Percentiles rank a stretch among this genome's conserved stretches.
phyloP scores from a whole-genome alignment of 2,888 invertebrate species.

The Xestobium rufovillosum region DNA sequence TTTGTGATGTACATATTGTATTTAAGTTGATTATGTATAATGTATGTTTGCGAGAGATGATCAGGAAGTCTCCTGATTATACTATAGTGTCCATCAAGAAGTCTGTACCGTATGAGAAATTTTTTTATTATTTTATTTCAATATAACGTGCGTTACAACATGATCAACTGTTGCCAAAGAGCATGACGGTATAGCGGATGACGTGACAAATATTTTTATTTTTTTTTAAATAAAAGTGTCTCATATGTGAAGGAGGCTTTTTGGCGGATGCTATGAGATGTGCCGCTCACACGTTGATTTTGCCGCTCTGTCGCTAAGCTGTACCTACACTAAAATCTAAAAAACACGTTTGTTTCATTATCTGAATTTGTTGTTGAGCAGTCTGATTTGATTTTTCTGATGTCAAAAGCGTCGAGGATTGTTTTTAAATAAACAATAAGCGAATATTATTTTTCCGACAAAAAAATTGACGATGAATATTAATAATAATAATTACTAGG shows the following conservation, averaged over 20 bases:
- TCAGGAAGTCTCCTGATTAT: too few relatives aligned
- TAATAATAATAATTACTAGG: slow-evolving; percentile 48
- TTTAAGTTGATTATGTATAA: slow-evolving; percentile 26
- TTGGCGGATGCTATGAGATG: too few relatives aligned
- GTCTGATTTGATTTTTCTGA: background rate
- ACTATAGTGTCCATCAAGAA: background rate
- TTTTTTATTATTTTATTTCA: too few relatives aligned
- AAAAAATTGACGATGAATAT: slow-evolving; percentile 41
- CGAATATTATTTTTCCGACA: slow-evolving; percentile 35
- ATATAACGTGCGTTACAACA: too few relatives aligned
- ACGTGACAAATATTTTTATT: too few relatives aligned
- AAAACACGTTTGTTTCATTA: background rate
- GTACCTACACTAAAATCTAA: background rate
- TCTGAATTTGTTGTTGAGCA: slow-evolving; percentile 1
- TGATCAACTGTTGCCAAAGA: too few relatives aligned
- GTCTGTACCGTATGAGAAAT: too few relatives aligned
- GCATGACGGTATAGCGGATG: too few relatives aligned
- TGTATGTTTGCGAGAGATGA: background rate
- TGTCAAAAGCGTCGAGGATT: background rate
- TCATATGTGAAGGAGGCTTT: too few relatives aligned
- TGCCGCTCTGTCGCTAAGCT: too few relatives aligned
- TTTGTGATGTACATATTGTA: slow-evolving; percentile 41
- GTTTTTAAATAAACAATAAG: slow-evolving; percentile 29
- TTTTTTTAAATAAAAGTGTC: too few relatives aligned
- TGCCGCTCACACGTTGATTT: too few relatives aligned